Conservation (phyloP, 2,113 vertebrate genomes). For the Mormoops blainvillei region DNA sequence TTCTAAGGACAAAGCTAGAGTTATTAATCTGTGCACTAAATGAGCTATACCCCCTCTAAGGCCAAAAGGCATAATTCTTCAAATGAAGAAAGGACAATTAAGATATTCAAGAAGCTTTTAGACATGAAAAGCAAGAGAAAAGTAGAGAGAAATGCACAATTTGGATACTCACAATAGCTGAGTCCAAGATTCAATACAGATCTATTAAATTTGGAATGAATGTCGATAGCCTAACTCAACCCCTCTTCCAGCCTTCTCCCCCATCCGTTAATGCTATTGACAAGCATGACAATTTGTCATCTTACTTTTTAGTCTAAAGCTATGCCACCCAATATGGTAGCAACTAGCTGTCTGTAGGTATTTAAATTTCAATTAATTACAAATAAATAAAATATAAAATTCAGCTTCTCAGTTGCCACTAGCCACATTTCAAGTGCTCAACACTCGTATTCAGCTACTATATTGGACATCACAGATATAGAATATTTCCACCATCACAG, state of each 20-base stretch:
- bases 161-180: neutral
- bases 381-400: neutral
- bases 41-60: neutral
- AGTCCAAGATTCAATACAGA: neutral
- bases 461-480: neutral
- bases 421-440: neutral
- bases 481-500: neutral
- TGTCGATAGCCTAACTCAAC: neutral
- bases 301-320: neutral
- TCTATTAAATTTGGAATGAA: neutral
- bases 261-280: neutral
- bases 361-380: neutral
- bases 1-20: neutral
- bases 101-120: conserved; percentile 36
- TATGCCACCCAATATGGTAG: neutral
- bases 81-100: conserved; percentile 20
- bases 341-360: neutral
- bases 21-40: neutral
- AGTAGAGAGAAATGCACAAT: neutral
- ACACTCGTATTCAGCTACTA: neutral
- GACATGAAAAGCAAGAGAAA: conserved; percentile 5
- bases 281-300: neutral
- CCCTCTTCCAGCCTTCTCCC: neutral
- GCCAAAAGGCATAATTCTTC: neutral
- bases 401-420: neutral